These are phyloP conservation scores for Netelia melanura DNA, from an alignment of 2,888 invertebrate genomes.

Conservation along the genomic window DNA sequence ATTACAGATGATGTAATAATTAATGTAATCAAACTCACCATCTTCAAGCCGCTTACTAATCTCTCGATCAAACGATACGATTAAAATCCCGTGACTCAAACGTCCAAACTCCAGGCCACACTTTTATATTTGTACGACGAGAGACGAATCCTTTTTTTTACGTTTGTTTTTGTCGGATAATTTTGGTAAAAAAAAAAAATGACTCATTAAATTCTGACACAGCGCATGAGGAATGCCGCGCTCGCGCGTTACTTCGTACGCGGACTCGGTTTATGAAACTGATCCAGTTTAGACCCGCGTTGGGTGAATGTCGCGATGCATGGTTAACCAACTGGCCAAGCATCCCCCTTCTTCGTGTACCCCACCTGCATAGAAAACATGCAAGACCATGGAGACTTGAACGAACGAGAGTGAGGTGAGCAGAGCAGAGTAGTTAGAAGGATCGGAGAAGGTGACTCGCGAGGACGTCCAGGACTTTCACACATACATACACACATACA, in stretches of 20 bases:
- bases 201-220: not conserved
- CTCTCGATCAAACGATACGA: too few relatives aligned
- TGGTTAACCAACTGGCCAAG: constrained; percentile 61
- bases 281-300: constrained; percentile 78
- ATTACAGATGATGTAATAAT: too few relatives aligned
- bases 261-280: constrained; percentile 76
- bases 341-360: constrained; percentile 69
- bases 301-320: constrained; percentile 80
- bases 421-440: constrained; percentile 33
- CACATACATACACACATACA: not conserved
- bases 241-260: constrained; percentile 20
- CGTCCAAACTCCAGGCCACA: not conserved
- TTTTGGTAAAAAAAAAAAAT: not conserved
- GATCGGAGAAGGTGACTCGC: constrained; percentile 43
- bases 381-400: constrained; percentile 43
- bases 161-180: too few relatives aligned
- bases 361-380: constrained; percentile 66
- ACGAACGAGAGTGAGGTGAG: constrained; percentile 35
- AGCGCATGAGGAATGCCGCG: not conserved
- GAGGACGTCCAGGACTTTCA: constrained; percentile 61
- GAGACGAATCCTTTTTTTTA: too few relatives aligned
- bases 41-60: too few relatives aligned
- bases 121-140: too few relatives aligned
- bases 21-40: too few relatives aligned
- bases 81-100: too few relatives aligned